Percentiles rank a stretch among this genome's conserved stretches.
phyloP scores from a whole-genome alignment of 2,797 vertebrate genomes.

The Eidolon dupreanum region DNA sequence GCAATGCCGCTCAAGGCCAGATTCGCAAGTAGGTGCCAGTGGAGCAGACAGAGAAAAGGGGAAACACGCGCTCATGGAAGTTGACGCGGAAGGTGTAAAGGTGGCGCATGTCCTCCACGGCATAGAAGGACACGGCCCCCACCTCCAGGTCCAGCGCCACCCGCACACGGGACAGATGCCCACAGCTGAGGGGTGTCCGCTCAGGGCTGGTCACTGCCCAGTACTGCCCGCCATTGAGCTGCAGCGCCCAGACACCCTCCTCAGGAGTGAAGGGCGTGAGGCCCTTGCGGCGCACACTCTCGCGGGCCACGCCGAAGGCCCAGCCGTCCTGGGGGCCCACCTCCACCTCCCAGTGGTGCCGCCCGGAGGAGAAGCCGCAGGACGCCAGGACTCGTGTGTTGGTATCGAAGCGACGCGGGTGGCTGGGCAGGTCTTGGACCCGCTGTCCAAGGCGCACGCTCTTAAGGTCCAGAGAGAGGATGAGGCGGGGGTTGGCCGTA shows the following conservation, averaged over 20 bases:
- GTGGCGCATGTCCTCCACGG: conserved; percentile 83
- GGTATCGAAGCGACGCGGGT: conserved; percentile 85
- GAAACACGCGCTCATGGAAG: conserved; percentile 85
- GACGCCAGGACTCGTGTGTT: conserved; percentile 85
- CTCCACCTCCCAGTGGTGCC: conserved; percentile 88
- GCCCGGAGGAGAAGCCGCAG: conserved; percentile 78
- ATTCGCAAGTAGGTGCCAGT: conserved; percentile 84
- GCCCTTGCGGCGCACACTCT: conserved; percentile 84
- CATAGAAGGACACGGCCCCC: conserved; percentile 85
- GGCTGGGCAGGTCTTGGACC: conserved; percentile 82
- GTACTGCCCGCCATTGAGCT: conserved; percentile 83
- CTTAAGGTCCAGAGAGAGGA: conserved; percentile 85
- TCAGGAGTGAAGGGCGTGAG: conserved; percentile 84
- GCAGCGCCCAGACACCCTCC: conserved; percentile 86
- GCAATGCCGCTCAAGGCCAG: conserved; percentile 70
- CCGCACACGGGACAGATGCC: conserved; percentile 76
- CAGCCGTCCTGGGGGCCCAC: conserved; percentile 85
- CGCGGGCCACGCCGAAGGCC: conserved; percentile 85
- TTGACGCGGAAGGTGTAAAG: conserved; percentile 86
- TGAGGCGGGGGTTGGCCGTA: conserved; percentile 86
- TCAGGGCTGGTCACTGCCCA: conserved; percentile 86
- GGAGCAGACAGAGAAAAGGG: conserved; percentile 86
- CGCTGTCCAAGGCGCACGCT: conserved; percentile 83
- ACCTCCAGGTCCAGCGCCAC: conserved; percentile 86
- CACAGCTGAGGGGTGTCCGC: conserved; percentile 76